Base-by-base conservation (phyloP, 2,113 vertebrate genomes). In the Trichomycterus rosablanca region DNA sequence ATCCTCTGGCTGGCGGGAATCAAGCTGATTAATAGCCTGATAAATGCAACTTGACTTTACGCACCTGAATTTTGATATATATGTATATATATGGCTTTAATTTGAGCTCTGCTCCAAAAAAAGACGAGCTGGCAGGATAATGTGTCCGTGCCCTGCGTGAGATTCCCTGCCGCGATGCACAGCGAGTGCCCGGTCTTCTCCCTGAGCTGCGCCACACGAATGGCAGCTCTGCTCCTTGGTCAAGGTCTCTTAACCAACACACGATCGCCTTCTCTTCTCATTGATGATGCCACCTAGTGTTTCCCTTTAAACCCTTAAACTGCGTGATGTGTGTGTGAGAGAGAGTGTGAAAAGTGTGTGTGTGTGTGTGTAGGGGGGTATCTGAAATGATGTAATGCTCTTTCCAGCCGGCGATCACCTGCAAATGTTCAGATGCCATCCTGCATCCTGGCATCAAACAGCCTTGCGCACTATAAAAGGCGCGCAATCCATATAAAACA, bases 271-370 rank as follows among this genome's bases (percentile, higher is more conserved):
- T 2, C 26, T 4, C 64, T 65, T 54, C 68, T 83, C 78, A 67
- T 62, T 77, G 69, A 78, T 76, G 80, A 83, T 86, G 84, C 85
- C 87, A 89, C 84, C 84, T 88, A 88, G 86, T 80, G 85, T 83
- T 77, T 81, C 49, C 40, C 74, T 70, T 42, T 76, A 40, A 74
- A 70, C 72, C 73, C 43, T 56, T 30, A 61, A 73, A 39, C 51
- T 44, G 26, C 34, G 9, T 10, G 26, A 16, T 18, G 24, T 30
- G 48, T 26, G 23, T 49, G 46, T 16, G 12, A 15, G 22, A 11
- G 23, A 5, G 20, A 5, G 22, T 26, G 35, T 6, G 35, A 7
- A 32, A 5, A 9, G 37, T 11, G 35, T 10, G 22, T 40, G 53
- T 15, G 53, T 32, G 24, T 19, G 40, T 32, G 40, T 19, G 52